Evolutionary conservation across 2,888 invertebrate species (phyloP).

Genomic region (Noctua janthina): DNA sequence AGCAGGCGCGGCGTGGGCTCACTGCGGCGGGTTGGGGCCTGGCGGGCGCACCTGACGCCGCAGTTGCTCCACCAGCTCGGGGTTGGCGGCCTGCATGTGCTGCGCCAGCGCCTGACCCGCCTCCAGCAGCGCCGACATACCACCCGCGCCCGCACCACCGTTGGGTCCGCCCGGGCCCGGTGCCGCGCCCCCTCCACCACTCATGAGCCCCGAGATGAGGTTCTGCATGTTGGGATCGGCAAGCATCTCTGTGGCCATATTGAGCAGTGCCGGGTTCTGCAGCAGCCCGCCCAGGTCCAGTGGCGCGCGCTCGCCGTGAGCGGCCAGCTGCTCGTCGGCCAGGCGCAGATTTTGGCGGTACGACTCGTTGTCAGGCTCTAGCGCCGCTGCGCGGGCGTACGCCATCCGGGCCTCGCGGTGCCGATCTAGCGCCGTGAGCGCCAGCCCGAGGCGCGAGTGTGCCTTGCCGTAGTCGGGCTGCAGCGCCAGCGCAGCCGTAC

Average conservation of each 20-base stretch:
- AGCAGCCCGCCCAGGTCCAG: constrained; percentile 92
- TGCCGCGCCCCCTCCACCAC: constrained; percentile 69
- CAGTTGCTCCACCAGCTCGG: constrained; percentile 95
- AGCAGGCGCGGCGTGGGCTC: constrained; percentile 44
- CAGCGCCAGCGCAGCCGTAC: constrained; percentile 96
- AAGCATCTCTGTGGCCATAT: constrained; percentile 96
- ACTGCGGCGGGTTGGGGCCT: constrained; percentile 77
- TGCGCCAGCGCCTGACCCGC: constrained; percentile 95
- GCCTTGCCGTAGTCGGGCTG: constrained; percentile 98
- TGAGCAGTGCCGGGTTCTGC: constrained; percentile 95
- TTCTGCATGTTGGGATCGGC: constrained; percentile 96
- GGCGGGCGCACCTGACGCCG: constrained; percentile 92
- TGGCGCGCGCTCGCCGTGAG: constrained; percentile 92
- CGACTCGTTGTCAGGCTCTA: constrained; percentile 98
- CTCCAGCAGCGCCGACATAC: constrained; percentile 88
- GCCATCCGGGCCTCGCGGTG: constrained; percentile 96
- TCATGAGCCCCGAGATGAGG: constrained; percentile 92
- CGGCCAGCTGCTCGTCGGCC: constrained; percentile 92
- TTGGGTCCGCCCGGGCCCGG: constrained; percentile 56
- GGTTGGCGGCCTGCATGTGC: constrained; percentile 95
- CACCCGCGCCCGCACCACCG: constrained; percentile 87
- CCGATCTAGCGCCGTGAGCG: constrained; percentile 95
- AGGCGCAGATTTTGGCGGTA: constrained; percentile 96
- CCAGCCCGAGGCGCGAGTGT: constrained; percentile 97
- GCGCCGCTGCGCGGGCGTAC: constrained; percentile 96